phyloP scores from a whole-genome alignment of 2,888 invertebrate genomes.

The Eupithecia pulchellata region DNA sequence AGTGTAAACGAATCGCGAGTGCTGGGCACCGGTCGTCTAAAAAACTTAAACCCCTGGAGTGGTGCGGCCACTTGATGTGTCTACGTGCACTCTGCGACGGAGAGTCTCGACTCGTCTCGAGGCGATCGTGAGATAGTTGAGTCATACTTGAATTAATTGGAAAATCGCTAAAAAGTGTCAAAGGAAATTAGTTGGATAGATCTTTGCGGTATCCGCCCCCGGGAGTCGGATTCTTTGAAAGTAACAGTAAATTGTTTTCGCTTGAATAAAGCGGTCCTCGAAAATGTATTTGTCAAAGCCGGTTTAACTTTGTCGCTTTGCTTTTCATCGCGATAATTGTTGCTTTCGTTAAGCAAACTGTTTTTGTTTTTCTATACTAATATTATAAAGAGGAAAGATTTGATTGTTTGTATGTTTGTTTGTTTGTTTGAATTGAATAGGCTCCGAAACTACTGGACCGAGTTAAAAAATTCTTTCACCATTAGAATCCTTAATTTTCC shows the following conservation, averaged over 20 bases:
- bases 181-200: conserved; percentile 40
- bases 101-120: conserved; percentile 3
- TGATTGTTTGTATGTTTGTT: too few species aligned
- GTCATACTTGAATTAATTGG: conserved; percentile 40
- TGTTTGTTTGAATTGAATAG: too few species aligned
- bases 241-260: conserved; percentile 16
- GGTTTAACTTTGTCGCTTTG: conserved; percentile 11
- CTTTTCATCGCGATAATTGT: background rate
- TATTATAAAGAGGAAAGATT: too few species aligned
- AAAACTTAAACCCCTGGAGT: background rate
- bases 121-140: conserved; percentile 29
- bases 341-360: background rate
- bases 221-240: conserved; percentile 22
- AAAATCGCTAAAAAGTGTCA: conserved; percentile 40
- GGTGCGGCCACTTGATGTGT: conserved; percentile 47
- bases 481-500: too few species aligned
- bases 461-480: too few species aligned
- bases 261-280: conserved; percentile 13
- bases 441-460: too few species aligned
- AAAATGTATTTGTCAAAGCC: conserved; percentile 10
- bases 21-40: background rate
- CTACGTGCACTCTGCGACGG: conserved; percentile 24
- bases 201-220: conserved; percentile 19
- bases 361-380: background rate
- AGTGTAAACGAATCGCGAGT: background rate